Conservation (phyloP, 2,797 vertebrate genomes). For the Craterocephalus amniculus region DNA sequence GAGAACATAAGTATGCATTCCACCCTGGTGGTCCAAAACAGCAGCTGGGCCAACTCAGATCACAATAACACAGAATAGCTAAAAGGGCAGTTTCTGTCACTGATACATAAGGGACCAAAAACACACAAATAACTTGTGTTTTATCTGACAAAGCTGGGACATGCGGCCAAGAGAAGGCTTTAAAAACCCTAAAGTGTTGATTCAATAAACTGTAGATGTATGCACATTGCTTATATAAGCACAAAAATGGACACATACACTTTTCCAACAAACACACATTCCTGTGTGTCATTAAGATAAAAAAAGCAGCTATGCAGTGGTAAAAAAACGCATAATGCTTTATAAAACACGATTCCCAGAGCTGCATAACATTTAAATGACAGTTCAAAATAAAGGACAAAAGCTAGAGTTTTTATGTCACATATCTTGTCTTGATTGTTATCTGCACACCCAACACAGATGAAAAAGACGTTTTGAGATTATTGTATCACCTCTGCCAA, state of each 20-base stretch:
- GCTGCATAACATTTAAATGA: neutral
- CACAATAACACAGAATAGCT: conserved; percentile 29
- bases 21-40: conserved; percentile 41
- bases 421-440: neutral
- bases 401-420: neutral
- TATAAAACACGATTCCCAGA: conserved; percentile 15
- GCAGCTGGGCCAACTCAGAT: conserved; percentile 48
- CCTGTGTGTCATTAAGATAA: conserved; percentile 30
- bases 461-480: neutral
- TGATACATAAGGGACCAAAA: conserved; percentile 34
- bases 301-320: conserved; percentile 6
- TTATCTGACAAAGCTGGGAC: conserved; percentile 23
- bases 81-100: conserved; percentile 16
- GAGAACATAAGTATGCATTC: conserved; percentile 26
- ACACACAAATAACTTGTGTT: conserved; percentile 28
- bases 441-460: neutral
- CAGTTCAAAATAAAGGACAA: neutral
- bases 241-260: neutral
- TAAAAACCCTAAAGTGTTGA: conserved; percentile 1
- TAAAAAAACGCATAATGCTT: conserved; percentile 1
- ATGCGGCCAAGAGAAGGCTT: conserved; percentile 15
- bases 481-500: neutral
- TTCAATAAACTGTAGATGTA: conserved; percentile 7
- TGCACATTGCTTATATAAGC: neutral
- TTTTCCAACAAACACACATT: conserved; percentile 7